phyloP scores from a whole-genome alignment of 2,113 vertebrate genomes.

The Macaca fascicularis region DNA sequence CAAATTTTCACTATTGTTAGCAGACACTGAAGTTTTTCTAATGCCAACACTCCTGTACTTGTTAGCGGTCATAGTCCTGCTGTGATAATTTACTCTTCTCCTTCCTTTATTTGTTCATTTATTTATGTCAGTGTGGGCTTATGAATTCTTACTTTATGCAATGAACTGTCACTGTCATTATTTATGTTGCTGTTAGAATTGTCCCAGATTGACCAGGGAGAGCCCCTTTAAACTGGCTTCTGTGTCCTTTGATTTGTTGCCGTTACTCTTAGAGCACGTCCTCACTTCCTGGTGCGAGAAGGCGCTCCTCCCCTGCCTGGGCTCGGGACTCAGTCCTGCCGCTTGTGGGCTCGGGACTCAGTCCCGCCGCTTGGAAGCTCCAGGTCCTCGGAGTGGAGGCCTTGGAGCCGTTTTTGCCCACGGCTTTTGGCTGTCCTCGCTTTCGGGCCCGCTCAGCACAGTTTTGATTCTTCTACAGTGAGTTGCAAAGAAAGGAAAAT shows the following conservation, averaged over 20 bases:
- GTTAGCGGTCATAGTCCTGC: accelerated
- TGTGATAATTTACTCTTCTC: not conserved
- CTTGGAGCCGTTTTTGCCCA: accelerated
- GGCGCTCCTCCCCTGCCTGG: not conserved
- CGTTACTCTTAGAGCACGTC: not conserved
- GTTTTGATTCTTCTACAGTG: not conserved
- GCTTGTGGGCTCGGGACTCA: too few species aligned
- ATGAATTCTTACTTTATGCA: not conserved
- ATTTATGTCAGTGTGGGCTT: not conserved
- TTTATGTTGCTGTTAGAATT: not conserved
- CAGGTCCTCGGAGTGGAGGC: not conserved
- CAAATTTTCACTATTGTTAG: too few species aligned
- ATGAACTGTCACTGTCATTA: not conserved
- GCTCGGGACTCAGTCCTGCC: too few species aligned
- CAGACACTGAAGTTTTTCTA: too few species aligned
- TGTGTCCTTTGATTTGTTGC: not conserved
- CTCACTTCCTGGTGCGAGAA: not conserved
- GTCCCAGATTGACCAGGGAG: too few species aligned
- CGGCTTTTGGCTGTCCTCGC: not conserved
- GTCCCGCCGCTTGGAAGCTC: not conserved
- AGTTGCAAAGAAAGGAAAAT: not conserved
- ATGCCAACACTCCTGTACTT: accelerated
- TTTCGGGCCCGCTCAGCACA: too few species aligned
- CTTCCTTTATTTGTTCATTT: not conserved
- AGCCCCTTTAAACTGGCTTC: not conserved